Percentiles rank a stretch among this genome's conserved stretches.
Conservation (phyloP, 2,888 invertebrate genomes). For the Drosophila siamana region DNA sequence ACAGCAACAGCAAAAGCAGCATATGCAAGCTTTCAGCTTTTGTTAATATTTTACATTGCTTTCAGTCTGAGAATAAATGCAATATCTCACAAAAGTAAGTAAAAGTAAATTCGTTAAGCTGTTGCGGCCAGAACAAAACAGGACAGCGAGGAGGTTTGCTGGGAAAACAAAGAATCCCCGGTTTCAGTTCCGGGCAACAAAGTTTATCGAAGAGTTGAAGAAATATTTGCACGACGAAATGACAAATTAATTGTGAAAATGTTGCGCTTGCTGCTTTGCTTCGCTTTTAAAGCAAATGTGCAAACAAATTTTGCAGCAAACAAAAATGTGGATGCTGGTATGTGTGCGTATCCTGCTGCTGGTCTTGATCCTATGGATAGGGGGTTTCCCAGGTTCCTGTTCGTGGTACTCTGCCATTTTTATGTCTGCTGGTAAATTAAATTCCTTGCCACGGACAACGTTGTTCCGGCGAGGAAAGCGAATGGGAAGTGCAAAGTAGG, state of each 20-base stretch:
- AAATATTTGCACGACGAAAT: slow-evolving; percentile 60
- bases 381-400: not conserved
- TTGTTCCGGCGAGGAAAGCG: slow-evolving; percentile 10
- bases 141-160: not conserved
- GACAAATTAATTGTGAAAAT: slow-evolving; percentile 71
- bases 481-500: not conserved
- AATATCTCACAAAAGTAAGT: slow-evolving; percentile 30
- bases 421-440: slow-evolving; percentile 69
- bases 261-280: slow-evolving; percentile 36
- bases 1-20: slow-evolving; percentile 47
- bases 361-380: not conserved
- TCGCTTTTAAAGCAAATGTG: slow-evolving; percentile 44
- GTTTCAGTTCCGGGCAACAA: not conserved
- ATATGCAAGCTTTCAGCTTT: slow-evolving; percentile 64
- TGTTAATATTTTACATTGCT: slow-evolving; percentile 58
- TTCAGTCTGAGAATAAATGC: slow-evolving; percentile 25
- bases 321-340: slow-evolving; percentile 47
- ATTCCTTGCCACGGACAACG: slow-evolving; percentile 58
- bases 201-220: slow-evolving; percentile 16
- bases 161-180: slow-evolving; percentile 1
- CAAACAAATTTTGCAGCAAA: slow-evolving; percentile 65
- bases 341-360: not conserved
- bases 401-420: slow-evolving; percentile 29
- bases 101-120: slow-evolving; percentile 40
- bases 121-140: slow-evolving; percentile 12